Evolutionary conservation across 2,888 invertebrate species (phyloP).

Genomic region (Platycheirus rosarum): DNA sequence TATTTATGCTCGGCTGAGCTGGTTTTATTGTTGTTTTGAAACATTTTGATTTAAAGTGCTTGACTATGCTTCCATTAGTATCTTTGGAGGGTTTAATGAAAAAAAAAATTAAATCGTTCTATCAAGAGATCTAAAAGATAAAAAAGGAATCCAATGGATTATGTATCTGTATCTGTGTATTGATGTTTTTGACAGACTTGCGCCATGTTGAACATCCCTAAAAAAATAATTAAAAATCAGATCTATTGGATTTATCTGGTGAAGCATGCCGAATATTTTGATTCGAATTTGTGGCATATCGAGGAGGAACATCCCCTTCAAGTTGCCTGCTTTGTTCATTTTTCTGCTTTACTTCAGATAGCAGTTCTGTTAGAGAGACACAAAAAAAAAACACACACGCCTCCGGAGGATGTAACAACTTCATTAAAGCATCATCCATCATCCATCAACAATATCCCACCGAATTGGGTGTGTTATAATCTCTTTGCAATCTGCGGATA

Average conservation of each 20-base stretch:
- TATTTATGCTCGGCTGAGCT: slow-evolving; percentile 1
- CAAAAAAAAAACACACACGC: slow-evolving; percentile 19
- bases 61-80: neutral
- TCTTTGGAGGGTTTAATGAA: too few species aligned
- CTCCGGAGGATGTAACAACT: slow-evolving; percentile 45
- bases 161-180: neutral
- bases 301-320: neutral
- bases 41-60: slow-evolving; percentile 2
- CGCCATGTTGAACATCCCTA: slow-evolving; percentile 11
- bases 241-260: slow-evolving; percentile 19
- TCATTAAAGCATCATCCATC: slow-evolving; percentile 59
- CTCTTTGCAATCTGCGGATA: slow-evolving; percentile 57
- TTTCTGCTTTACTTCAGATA: neutral
- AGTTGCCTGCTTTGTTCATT: neutral
- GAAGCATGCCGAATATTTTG: slow-evolving; percentile 18
- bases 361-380: neutral
- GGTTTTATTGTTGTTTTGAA: slow-evolving; percentile 13
- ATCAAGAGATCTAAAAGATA: neutral
- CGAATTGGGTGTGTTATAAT: slow-evolving; percentile 58
- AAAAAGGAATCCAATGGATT: neutral
- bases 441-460: slow-evolving; percentile 37
- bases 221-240: neutral
- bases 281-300: slow-evolving; percentile 23
- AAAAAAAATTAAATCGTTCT: too few species aligned
- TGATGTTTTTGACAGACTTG: slow-evolving; percentile 8